Evolutionary conservation across 1,140 invertebrate species (phyloP), one percentile per base, ranked within the genome.

Genomic region (Propsilocerus akamusi): DNA sequence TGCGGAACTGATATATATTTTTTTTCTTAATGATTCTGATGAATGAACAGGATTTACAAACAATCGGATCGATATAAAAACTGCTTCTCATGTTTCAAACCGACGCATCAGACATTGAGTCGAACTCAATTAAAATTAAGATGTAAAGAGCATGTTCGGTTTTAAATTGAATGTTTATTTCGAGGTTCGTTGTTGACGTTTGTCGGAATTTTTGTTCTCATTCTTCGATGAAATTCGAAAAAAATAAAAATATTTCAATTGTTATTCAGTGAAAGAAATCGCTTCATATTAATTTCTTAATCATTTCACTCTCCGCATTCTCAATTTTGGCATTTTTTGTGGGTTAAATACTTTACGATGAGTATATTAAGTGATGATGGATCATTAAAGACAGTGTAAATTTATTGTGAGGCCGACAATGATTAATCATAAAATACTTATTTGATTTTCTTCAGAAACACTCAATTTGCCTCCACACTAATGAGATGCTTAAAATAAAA

Each of bases 141-240:
- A 20, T 41, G 34, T 41, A 41, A 41, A 41, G 34, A 17, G 34
- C 22, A 20, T 20, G 34, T 17, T 41, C 34, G 34, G 22, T 41
- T 41, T 41, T 41, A 41, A 41, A 41, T 41, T 41, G 34, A 41
- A 41, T 41, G 8, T 41, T 41, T 41, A 7, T 41, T 41, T 41
- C 28, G 6, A 30, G 10, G 6, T 30, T 30, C n/a, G 28, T 11
- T 30, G 28, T 30, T 30, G n/a, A n/a, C n/a, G 28, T 30, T 30
- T 30, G n/a, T 30, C n/a, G 28, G 28, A 30, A 30, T 30, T 30
- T n/a, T 30, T 30, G 10, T 30, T 41, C 34, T 20, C 22, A 14
- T 41, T 41, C 17, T 20, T 41, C 34, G 28, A 3, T 30, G 28
- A 11, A n/a, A 30, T 8, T 30, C 6, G n/a, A 30, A n/a, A n/a